Evolutionary conservation across 30 jellyfish, hydroid and myxozoan genomes (phyloP).

Genomic region (Sanderia malayensis): DNA sequence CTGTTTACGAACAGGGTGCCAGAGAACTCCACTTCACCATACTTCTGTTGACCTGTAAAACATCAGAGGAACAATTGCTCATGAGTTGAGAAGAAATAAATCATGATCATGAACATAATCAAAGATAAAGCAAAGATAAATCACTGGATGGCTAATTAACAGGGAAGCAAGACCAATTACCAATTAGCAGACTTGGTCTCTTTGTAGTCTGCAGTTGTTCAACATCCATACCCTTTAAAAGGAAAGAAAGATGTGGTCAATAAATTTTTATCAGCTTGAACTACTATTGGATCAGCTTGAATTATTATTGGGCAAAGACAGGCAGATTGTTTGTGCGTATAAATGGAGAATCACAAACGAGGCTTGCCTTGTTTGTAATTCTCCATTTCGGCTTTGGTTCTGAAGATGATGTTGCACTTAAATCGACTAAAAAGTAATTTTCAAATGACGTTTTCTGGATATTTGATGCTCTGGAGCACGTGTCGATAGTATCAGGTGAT

Average conservation of each 20-base stretch:
- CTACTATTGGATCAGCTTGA: not conserved
- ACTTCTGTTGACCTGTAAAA: slow-evolving; percentile 69
- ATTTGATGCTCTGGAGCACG: slow-evolving; percentile 66
- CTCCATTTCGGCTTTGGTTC: slow-evolving; percentile 87
- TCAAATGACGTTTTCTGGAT: slow-evolving; percentile 67
- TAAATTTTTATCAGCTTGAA: too few species aligned
- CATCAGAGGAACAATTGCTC: too few species aligned
- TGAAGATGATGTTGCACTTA: slow-evolving; percentile 50
- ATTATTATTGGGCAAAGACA: too few species aligned
- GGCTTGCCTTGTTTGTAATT: slow-evolving; percentile 50
- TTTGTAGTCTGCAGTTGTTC: slow-evolving; percentile 64
- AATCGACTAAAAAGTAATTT: slow-evolving; percentile 60
- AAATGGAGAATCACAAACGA: not conserved
- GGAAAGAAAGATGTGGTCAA: not conserved
- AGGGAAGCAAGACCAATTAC: too few species aligned
- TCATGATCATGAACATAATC: too few species aligned
- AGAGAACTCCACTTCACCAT: slow-evolving; percentile 81
- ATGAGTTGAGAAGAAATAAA: too few species aligned
- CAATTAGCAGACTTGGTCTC: slow-evolving; percentile 76
- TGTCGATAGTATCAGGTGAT: slow-evolving; percentile 35
- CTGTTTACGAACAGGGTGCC: slow-evolving; percentile 81
- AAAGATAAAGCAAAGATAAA: too few species aligned
- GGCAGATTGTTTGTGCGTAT: not conserved
- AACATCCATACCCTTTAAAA: slow-evolving; percentile 72
- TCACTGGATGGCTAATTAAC: too few species aligned